Base-by-base conservation (phyloP, 2,113 vertebrate species). In the Channa argus region DNA sequence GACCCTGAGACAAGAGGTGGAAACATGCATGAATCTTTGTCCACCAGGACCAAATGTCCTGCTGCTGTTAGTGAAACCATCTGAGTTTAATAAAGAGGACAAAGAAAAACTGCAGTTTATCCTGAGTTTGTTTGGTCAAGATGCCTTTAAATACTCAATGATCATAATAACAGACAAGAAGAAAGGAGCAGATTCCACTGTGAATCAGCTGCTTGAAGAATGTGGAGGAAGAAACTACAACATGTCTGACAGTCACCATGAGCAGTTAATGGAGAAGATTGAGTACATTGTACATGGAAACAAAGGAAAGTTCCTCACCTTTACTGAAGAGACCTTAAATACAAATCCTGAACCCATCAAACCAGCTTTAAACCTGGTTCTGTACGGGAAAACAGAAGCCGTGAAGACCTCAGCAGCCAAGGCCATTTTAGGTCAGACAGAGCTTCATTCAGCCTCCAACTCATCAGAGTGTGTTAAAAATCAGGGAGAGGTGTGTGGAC, bases 301-400 rank as follows among this genome's bases (percentile, higher is more conserved):
- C 24, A 24, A 45, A 13, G 38, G 39, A 15, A n/a, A 12, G 9
- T 63, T 73, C 33, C 79, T 80, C 12, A 78, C 43, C 46, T 43
- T 24, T 1, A 24, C 24, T 24, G 24, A 24, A 24, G 24, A 24
- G 24, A 24, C 24, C 24, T 1, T 24, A 1, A 24, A 1, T 1
- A 1, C 24, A 24, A 24, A 24, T 1, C 1, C 6, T 12, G 6
- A 1, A 3, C 6, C 0, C 8, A 41, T 65, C 2, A 54, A 51
- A 43, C 10, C 61, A n/a, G n/a, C 1, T 65, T 0, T 88, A 12
- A 88, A 88, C 70, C 64, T 89, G 80, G 77, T 90, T 33, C 67
- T 90, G 63, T 87, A 47, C 82, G 88, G 86, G 14, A 70, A 64
- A 4, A 75, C 44, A 54, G 72, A 15, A 24, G 1, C 24, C 1